Conservation (phyloP, 30 jellyfish, hydroid and myxozoan genomes). For the Morbakka virulenta region DNA sequence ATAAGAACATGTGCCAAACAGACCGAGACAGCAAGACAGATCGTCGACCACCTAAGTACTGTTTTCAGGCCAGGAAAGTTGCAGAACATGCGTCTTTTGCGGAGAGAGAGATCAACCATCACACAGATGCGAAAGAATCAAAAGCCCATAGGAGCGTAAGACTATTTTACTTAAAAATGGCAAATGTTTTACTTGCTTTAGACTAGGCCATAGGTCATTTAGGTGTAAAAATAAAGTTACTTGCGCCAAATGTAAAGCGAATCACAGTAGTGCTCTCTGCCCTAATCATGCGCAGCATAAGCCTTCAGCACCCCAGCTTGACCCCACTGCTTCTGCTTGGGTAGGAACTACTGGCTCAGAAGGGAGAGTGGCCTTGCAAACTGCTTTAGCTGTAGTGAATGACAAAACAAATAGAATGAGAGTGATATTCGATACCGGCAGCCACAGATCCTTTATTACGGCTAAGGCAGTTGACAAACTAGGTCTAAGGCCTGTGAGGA, state of each 20-base stretch:
- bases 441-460: constrained; percentile 49
- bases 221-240: background rate
- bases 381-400: constrained; percentile 54
- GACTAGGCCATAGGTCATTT: background rate
- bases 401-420: constrained; percentile 35
- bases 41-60: constrained; percentile 45
- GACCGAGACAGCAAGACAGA: constrained; percentile 6
- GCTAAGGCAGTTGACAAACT: constrained; percentile 50
- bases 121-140: constrained; percentile 5
- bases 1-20: background rate
- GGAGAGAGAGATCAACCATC: background rate
- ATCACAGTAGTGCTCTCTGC: constrained; percentile 16
- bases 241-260: too few relatives aligned
- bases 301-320: constrained; percentile 1
- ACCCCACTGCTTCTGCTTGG: constrained; percentile 13
- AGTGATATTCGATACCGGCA: constrained; percentile 47
- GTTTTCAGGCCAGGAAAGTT: constrained; percentile 15
- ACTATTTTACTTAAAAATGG: background rate
- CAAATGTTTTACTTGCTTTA: background rate
- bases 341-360: constrained; percentile 34
- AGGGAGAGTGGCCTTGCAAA: constrained; percentile 60
- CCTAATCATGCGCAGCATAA: background rate
- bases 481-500: constrained; percentile 53
- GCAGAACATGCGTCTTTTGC: constrained; percentile 4
- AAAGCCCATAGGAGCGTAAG: background rate